These are phyloP conservation scores for Lutjanus campechanus DNA, from an alignment of 2,797 vertebrate genomes.

Conservation along the genomic window DNA sequence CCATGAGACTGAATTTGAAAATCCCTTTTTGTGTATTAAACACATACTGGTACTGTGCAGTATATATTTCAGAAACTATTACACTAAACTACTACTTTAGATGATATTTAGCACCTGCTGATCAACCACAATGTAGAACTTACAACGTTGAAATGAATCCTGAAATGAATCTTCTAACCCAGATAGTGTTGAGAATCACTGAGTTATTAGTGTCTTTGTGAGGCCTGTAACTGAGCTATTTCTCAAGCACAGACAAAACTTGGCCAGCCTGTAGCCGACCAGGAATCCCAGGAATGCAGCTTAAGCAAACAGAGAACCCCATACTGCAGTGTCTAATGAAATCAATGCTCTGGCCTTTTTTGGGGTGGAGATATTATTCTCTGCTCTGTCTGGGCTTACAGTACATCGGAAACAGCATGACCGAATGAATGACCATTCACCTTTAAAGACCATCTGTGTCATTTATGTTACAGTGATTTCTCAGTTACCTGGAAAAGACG, in stretches of 20 bases:
- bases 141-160: constrained; percentile 9
- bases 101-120: not conserved
- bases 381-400: constrained; percentile 48
- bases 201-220: constrained; percentile 41
- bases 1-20: not conserved
- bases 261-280: constrained; percentile 68
- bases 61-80: not conserved
- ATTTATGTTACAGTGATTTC: not conserved
- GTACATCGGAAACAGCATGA: not conserved
- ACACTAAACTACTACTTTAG: constrained; percentile 1
- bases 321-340: constrained; percentile 81
- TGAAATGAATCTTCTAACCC: constrained; percentile 7
- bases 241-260: constrained; percentile 77
- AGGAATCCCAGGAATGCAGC: constrained; percentile 87
- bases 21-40: not conserved
- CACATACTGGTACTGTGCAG: not conserved
- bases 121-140: not conserved
- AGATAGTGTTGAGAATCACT: constrained; percentile 25
- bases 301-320: constrained; percentile 86
- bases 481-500: not conserved
- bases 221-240: constrained; percentile 50
- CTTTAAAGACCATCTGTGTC: constrained; percentile 12
- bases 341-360: constrained; percentile 74
- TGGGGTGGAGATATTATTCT: constrained; percentile 46
- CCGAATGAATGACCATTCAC: not conserved